Conservation (phyloP, 2,888 invertebrate species). For the Elmis aenea region DNA sequence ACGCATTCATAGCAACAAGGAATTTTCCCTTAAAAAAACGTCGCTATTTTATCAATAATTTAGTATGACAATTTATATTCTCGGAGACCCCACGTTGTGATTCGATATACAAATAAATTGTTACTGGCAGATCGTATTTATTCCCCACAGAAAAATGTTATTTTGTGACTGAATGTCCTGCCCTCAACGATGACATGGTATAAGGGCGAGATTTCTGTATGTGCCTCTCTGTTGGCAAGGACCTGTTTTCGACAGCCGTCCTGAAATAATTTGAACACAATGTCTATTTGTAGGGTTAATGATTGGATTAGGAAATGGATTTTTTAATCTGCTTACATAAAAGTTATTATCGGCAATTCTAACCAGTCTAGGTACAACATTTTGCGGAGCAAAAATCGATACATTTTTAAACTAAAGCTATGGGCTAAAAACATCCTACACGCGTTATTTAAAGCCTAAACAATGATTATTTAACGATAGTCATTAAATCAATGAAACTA, state of each 20-base stretch:
- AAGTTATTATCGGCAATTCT: too few relatives aligned
- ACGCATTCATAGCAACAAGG: too few relatives aligned
- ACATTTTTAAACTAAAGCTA: too few relatives aligned
- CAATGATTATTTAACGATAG: too few relatives aligned
- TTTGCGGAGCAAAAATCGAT: too few relatives aligned
- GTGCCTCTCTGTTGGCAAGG: constrained; percentile 15
- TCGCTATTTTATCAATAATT: constrained; percentile 31
- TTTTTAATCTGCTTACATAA: too few relatives aligned
- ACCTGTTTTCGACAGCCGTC: constrained; percentile 35
- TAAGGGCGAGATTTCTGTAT: constrained; percentile 29
- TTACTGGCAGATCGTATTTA: constrained; percentile 42
- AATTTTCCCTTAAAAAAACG: too few relatives aligned
- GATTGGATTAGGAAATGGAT: too few relatives aligned
- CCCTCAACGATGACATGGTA: constrained; percentile 20
- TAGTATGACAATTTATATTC: constrained; percentile 34
- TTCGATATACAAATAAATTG: constrained; percentile 40
- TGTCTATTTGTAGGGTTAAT: constrained; percentile 29
- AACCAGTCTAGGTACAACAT: too few relatives aligned
- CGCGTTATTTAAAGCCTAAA: too few relatives aligned
- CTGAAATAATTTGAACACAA: constrained; percentile 35
- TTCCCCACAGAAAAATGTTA: constrained; percentile 33
- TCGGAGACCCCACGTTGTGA: constrained; percentile 34
- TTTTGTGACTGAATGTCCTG: constrained; percentile 24
- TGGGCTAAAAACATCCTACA: too few relatives aligned
- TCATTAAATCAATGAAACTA: too few relatives aligned